Base-by-base conservation (phyloP, 2,797 vertebrate genomes). In the Chelmon rostratus region DNA sequence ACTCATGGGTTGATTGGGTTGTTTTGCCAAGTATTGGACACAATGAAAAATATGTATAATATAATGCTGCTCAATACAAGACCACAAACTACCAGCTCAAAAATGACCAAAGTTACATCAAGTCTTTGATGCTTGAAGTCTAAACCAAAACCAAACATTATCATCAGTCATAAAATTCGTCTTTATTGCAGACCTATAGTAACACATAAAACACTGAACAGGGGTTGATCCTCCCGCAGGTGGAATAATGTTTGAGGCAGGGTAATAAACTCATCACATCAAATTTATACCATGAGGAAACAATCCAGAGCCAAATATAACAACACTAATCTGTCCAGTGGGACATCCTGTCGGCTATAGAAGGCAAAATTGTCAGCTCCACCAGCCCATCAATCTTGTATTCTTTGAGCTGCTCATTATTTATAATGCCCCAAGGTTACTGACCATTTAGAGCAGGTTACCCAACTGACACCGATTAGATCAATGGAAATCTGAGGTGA, bases 401-500 rank as follows among this genome's bases (percentile, higher is more conserved):
- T 42, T 78, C 35, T 35, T 50, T 38, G 6, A 68, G 37, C 23
- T 68, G 50, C 58, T 73, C 21, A 52, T 67, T 15, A 73, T 49
- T 68, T 35, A 57, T 21, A 71, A 57, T 59, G 13, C 31, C 59
- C 64, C 19, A 4, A 44, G 57, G 59, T 63, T 62, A 76, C 8
- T 18, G 65, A 62, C 37, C 47, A 71, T 76, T 77, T 67, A 50
- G 28, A 50, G 68, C 62, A 68, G 31, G 50, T 78, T 59, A 56
- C 23, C 6, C 49, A 50, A 70, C 44, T 77, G 64, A 56, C 61
- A 81, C 53, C 53, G 19, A 73, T 46, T 18, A 59, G 37, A 85
- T 83, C 75, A 54, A 82, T 79, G 64, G 6, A 68, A 73, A 78
- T 47, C 21, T 10, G 33, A 62, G 58, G 38, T 33, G 62, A 80